phyloP scores from a whole-genome alignment of 2,888 invertebrate genomes.

The Lampropteryx suffumata region DNA sequence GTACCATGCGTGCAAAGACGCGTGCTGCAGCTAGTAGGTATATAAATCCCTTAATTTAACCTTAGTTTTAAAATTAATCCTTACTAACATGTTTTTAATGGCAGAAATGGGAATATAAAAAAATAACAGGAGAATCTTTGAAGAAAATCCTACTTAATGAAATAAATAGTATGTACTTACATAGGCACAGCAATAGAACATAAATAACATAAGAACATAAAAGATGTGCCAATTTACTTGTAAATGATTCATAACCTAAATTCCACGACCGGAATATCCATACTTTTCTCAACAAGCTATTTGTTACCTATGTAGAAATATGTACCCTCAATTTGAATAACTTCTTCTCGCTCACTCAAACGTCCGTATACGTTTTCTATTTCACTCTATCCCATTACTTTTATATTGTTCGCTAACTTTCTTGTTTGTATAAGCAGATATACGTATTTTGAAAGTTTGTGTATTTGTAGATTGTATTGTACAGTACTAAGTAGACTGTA shows the following conservation, averaged over 20 bases:
- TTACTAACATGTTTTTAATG: too few species aligned
- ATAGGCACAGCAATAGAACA: too few species aligned
- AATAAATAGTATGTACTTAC: too few species aligned
- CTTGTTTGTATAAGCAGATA: slow-evolving; percentile 83
- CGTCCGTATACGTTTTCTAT: slow-evolving; percentile 40
- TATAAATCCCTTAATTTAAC: too few species aligned
- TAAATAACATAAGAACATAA: too few species aligned
- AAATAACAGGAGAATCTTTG: neutral
- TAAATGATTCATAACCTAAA: slow-evolving; percentile 33
- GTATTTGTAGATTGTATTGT: slow-evolving; percentile 79
- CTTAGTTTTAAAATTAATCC: too few species aligned
- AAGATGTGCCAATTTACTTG: slow-evolving; percentile 27
- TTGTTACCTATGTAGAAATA: slow-evolving; percentile 83
- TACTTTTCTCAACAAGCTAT: slow-evolving; percentile 75
- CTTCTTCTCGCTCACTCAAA: slow-evolving; percentile 63
- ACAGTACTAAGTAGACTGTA: slow-evolving; percentile 63
- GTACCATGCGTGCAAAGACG: too few species aligned
- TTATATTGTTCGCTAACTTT: slow-evolving; percentile 84
- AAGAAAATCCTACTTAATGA: too few species aligned
- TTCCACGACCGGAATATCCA: slow-evolving; percentile 61
- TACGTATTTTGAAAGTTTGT: slow-evolving; percentile 80
- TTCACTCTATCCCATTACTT: slow-evolving; percentile 80
- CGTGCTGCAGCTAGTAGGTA: too few species aligned
- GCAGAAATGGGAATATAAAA: neutral
- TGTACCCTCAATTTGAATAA: slow-evolving; percentile 83